Base-by-base conservation (phyloP, 2,113 vertebrate genomes). In the Tachysurus fulvidraco region DNA sequence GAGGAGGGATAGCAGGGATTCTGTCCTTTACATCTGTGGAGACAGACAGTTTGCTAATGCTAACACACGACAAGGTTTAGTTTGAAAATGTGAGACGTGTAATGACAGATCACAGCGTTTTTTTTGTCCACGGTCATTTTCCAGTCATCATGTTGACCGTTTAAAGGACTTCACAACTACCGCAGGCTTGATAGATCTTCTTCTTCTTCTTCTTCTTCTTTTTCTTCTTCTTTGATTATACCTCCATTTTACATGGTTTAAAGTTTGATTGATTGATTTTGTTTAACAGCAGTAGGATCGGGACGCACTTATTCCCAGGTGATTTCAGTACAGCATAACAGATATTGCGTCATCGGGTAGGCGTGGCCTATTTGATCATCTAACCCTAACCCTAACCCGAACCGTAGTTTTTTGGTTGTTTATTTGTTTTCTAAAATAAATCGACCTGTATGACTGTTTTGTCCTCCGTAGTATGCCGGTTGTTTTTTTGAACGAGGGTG, bases 21-120 rank as follows among this genome's bases (percentile, higher is more conserved):
- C 78, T 87, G 79, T 54, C 52, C 50, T 60, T 36, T 50, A 54
- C 57, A 57, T 82, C 44, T 79, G 78, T 81, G 78, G 55, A 60
- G 78, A 81, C 30, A 60, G 78, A 81, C 36, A 60, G 13, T 41
- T 81, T 25, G 55, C 57, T 81, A 60, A 81, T 81, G 78, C 57
- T 25, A 30, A 13, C 55, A 41, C 28, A 41, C 17, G 25, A 11
- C 55, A 0, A 30, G 16, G 55, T 81, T 81, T 81, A 60, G 78
- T 60, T 60, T 44, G 55, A 60, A 81, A 60, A 81, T 60, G 30
- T 60, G 57, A 81, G 55, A 60, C 2, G 55, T 44, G 30, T 60
- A 60, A 41, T 81, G 78, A 81, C 78, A 81, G 55, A 81, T 60
- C 3, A 9, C 55, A 2, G 30, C 60, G 55, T 41, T 36, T 36